phyloP scores from a whole-genome alignment of 1,140 invertebrate species.

The Odontomachus brunneus region DNA sequence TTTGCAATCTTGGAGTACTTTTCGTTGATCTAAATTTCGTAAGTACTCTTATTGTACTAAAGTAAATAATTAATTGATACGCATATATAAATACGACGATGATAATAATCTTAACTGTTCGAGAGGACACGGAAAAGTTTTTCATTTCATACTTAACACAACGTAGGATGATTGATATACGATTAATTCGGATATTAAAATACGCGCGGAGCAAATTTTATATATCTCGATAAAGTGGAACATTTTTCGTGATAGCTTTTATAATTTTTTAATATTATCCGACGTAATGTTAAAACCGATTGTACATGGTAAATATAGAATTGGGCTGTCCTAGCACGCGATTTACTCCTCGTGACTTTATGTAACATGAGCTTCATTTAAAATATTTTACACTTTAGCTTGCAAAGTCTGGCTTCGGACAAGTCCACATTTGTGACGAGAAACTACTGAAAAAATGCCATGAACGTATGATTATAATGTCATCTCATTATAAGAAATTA shows the following conservation, averaged over 20 bases:
- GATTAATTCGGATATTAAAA: conserved; percentile 31
- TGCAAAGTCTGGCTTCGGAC: conserved; percentile 47
- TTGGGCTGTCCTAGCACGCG: conserved; percentile 16
- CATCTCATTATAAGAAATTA: conserved; percentile 68
- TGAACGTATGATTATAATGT: conserved; percentile 68
- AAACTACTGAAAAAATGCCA: conserved; percentile 50
- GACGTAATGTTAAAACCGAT: conserved; percentile 48
- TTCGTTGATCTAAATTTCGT: conserved; percentile 14
- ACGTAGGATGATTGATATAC: conserved; percentile 32
- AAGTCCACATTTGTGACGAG: conserved; percentile 52
- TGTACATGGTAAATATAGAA: conserved; percentile 49
- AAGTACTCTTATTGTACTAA: not conserved
- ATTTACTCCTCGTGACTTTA: conserved; percentile 36
- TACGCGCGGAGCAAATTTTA: conserved; percentile 50
- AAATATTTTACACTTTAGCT: conserved; percentile 41
- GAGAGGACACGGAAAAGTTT: conserved; percentile 19
- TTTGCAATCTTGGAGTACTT: conserved; percentile 11
- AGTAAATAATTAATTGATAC: conserved; percentile 9
- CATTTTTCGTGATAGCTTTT: conserved; percentile 66
- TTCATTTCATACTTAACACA: conserved; percentile 42
- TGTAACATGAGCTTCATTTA: conserved; percentile 49
- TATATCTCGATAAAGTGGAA: conserved; percentile 63
- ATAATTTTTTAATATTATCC: conserved; percentile 47
- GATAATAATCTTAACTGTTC: conserved; percentile 26
- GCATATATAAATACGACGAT: not conserved